Evolutionary conservation across 2,888 invertebrate genomes (phyloP).

Genomic region (Rhagonycha lutea): DNA sequence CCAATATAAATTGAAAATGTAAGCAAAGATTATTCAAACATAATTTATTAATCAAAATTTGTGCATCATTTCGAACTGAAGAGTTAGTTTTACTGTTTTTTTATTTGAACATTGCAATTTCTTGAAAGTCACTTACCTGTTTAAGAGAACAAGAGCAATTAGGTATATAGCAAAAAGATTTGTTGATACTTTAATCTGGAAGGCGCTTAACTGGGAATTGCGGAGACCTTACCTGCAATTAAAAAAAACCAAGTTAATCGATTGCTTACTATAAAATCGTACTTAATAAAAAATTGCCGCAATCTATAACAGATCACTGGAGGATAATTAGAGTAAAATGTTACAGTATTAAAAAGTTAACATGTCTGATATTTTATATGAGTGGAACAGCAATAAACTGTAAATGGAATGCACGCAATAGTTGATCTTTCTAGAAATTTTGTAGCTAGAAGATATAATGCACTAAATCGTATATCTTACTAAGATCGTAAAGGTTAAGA

Average conservation of each 20-base stretch:
- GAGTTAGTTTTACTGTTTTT: background rate
- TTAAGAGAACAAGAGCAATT: slow-evolving; percentile 32
- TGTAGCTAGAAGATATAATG: slow-evolving; percentile 1
- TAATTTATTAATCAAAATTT: slow-evolving; percentile 4
- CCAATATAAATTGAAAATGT: background rate
- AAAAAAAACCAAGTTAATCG: slow-evolving; percentile 24
- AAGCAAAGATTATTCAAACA: background rate
- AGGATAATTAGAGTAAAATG: slow-evolving; percentile 26
- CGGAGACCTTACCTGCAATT: slow-evolving; percentile 33
- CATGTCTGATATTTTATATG: background rate
- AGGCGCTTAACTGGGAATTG: slow-evolving; percentile 23
- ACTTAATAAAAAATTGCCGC: slow-evolving; percentile 14
- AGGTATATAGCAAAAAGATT: slow-evolving; percentile 8
- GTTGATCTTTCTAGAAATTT: slow-evolving; percentile 11
- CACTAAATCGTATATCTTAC: slow-evolving; percentile 5
- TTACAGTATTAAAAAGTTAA: slow-evolving; percentile 2
- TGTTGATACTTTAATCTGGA: slow-evolving; percentile 3
- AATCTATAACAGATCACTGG: slow-evolving; percentile 22
- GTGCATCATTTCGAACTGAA: background rate
- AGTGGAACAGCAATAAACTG: slow-evolving; percentile 8
- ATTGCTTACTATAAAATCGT: slow-evolving; percentile 1
- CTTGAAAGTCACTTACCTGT: background rate
- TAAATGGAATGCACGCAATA: slow-evolving; percentile 11
- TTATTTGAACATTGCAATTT: background rate
- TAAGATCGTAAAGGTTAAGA: slow-evolving; percentile 9